Evolutionary conservation across 2,888 invertebrate species (phyloP), one percentile per base, ranked within the genome.

Genomic region (Agrochola macilenta): DNA sequence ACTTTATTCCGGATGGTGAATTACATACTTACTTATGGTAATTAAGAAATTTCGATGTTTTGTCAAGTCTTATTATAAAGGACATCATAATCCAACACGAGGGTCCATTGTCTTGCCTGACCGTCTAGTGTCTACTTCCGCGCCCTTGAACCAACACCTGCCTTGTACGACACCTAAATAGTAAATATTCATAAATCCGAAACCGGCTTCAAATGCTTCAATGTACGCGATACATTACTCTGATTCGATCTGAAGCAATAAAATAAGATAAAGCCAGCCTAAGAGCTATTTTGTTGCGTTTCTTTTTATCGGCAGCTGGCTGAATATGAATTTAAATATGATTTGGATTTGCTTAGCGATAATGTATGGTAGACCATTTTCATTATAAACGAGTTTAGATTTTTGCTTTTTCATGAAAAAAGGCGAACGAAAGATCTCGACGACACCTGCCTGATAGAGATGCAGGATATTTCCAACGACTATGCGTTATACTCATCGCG

Each of bases 131-230:
- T 20, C 52, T 52, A 78, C 46, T n/a, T 20, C 58, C 12, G 57
- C 20, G 26, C 20, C 74, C 58, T 74, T 61, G 73, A 60, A 64
- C 12, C 20, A 52, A 20, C 69, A 79, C 54, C 73, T 63, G 68
- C 7, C n/a, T 35, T 23, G 20, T 54, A 39, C 35, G 64, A 69
- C 39, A 69, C n/a, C 52, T 65, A 77, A 58, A 77, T 64, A 68
- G 11, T 63, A 63, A 68, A 80, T 52, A 69, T 23, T 69, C 68
- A 65, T 69, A 76, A 71, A 76, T 71, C 63, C n/a, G 54, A 17
- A 35, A 5, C n/a, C 46, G 23, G 52, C 52, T 26, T 30, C 30
- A 57, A 57, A 52, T 49, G 3, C 23, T 58, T 14, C 52, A n/a
- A 63, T 64, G 35, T 20, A 43, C 60, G 66, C 58, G 43, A 74